phyloP scores from a whole-genome alignment of 2,888 invertebrate species.

The Drosophila acutilabella region DNA sequence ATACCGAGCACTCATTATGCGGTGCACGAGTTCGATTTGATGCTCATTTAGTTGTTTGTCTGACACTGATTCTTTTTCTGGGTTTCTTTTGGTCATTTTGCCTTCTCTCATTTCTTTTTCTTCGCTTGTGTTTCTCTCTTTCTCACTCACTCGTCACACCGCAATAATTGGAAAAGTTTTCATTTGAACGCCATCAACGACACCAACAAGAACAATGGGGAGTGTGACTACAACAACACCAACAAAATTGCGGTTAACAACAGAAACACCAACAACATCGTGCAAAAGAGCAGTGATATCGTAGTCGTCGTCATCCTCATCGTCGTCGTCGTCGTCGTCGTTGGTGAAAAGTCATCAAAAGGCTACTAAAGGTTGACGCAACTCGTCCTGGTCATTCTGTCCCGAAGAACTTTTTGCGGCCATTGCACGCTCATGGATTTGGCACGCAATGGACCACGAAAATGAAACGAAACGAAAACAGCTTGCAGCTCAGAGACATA shows the following conservation, averaged over 20 bases:
- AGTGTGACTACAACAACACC: constrained; percentile 63
- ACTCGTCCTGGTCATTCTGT: constrained; percentile 56
- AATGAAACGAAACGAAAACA: constrained; percentile 74
- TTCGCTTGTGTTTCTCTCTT: not conserved
- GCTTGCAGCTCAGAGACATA: constrained; percentile 36
- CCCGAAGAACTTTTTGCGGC: constrained; percentile 76
- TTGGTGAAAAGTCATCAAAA: constrained; percentile 78
- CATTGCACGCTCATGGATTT: constrained; percentile 75
- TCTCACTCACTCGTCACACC: constrained; percentile 57
- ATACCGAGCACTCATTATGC: constrained; percentile 68
- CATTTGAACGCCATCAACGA: constrained; percentile 82
- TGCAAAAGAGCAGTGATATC: constrained; percentile 27
- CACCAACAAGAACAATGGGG: constrained; percentile 79
- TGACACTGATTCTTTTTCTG: constrained; percentile 58
- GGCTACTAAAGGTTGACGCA: constrained; percentile 80
- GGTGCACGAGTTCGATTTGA: constrained; percentile 80
- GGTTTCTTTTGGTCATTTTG: constrained; percentile 37
- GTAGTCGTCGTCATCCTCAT: not conserved
- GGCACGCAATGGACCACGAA: constrained; percentile 79
- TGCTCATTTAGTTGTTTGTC: constrained; percentile 81
- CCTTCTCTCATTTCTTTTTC: constrained; percentile 13
- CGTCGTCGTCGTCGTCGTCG: constrained; percentile 8
- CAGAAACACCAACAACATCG: constrained; percentile 24
- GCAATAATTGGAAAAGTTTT: constrained; percentile 84
- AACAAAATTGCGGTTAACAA: constrained; percentile 59